phyloP scores from a whole-genome alignment of 2,113 vertebrate species.

The Pachyramphus minor region DNA sequence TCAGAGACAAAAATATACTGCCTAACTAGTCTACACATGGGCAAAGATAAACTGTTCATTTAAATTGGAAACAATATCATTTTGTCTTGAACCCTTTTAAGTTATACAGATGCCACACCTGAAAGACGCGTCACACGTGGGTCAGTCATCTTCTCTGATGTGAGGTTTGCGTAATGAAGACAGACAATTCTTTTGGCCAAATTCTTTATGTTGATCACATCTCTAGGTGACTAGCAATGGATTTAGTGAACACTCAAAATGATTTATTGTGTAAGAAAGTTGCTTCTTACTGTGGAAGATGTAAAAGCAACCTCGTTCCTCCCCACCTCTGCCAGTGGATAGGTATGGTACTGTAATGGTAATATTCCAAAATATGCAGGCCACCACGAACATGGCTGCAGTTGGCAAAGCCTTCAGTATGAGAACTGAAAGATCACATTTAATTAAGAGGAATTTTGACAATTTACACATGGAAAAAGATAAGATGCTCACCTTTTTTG shows the following conservation, averaged over 20 bases:
- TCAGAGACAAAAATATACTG: neutral
- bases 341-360: rapidly evolving
- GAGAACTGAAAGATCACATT: neutral
- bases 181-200: neutral
- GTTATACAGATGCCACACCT: neutral
- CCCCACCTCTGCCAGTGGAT: neutral
- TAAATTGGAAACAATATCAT: neutral
- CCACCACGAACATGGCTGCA: neutral
- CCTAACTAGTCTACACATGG: neutral
- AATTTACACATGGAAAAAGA: neutral
- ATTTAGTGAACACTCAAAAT: neutral
- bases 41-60: neutral
- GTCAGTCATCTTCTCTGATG: neutral
- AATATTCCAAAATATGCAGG: neutral
- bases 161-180: neutral
- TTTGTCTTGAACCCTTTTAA: neutral
- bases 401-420: neutral
- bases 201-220: neutral
- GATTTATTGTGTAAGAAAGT: neutral
- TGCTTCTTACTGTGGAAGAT: neutral
- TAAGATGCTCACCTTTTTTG: too few relatives aligned
- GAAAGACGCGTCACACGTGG: neutral
- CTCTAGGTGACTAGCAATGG: neutral
- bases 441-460: neutral
- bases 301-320: neutral